Base-by-base conservation (phyloP, 2,113 vertebrate species). In the Amphiprion percula region DNA sequence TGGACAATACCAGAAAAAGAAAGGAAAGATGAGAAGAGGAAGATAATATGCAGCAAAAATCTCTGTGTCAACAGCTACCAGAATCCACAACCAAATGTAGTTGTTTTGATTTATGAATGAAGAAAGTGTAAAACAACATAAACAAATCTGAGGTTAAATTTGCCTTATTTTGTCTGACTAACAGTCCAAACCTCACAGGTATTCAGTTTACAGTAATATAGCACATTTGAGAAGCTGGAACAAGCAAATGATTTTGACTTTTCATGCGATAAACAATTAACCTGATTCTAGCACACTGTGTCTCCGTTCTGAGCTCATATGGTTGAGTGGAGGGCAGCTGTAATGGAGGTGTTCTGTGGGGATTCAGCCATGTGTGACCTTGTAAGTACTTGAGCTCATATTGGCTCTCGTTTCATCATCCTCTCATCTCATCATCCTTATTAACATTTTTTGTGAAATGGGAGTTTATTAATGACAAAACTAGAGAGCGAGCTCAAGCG, bases 401-500 rank as follows among this genome's bases (percentile, higher is more conserved):
- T 71, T 53, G 74, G 49, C 54, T 68, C 67, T 79, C 4, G 14
- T 83, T 74, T 74, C 74, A 68, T 67, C 54, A 76, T 24, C 63
- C 54, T 56, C 73, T 75, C 62, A 60, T 68, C 56, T 74, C 47
- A 37, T 68, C 26, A n/a, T 1, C 14, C 33, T 64, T 50, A 63
- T 73, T 72, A 80, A 24, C 49, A 46, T 65, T 54, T 74, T 77
- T 59, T 56, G 52, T 23, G 33, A 28, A 10, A 60, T 44, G 16
- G 56, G 54, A 59, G 30, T 62, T 61, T 61, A 28, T 77, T 58
- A 77, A 58, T 73, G 28, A 65, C 28, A 11, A 24, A 68, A 63
- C 47, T 47, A 72, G n/a, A 53, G 67, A 74, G 39, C 16, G 8
- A 30, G 16, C 37, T 65, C n/a, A 69, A 39, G 14, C 46, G 2